Conservation (phyloP, 2,888 invertebrate genomes). For the Netelia melanura region DNA sequence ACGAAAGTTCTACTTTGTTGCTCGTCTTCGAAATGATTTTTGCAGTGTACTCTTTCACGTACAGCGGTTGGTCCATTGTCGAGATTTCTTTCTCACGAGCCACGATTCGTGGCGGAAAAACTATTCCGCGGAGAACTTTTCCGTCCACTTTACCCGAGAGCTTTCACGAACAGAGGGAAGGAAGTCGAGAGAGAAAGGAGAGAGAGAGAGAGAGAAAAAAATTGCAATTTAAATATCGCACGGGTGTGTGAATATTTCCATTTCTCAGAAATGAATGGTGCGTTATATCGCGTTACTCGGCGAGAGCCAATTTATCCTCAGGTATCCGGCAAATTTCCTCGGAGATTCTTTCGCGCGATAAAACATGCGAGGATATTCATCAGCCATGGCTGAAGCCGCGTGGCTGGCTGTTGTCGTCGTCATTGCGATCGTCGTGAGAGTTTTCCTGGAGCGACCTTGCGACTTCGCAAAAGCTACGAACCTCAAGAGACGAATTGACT, state of each 20-base stretch:
- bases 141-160: not conserved
- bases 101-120: not conserved
- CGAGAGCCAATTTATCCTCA: conserved; percentile 10
- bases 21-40: conserved; percentile 28
- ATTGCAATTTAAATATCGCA: not conserved
- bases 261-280: not conserved
- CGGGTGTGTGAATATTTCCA: not conserved
- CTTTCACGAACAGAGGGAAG: too few relatives aligned
- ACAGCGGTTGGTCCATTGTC: conserved; percentile 1
- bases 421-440: conserved; percentile 3
- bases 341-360: conserved; percentile 34
- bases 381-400: conserved; percentile 30
- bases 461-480: conserved; percentile 16
- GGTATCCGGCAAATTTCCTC: conserved; percentile 7
- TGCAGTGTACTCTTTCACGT: conserved; percentile 21
- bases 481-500: conserved; percentile 63
- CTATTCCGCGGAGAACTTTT: conserved; percentile 2
- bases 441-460: conserved; percentile 61
- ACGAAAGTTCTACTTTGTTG: conserved; percentile 72
- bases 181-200: too few relatives aligned
- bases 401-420: conserved; percentile 22
- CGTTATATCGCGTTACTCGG: not conserved
- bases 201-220: not conserved
- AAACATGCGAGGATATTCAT: conserved; percentile 34
- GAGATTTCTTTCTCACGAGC: not conserved